Percentiles rank a stretch among this genome's conserved stretches.
Evolutionary conservation across 2,888 invertebrate species (phyloP).

Genomic region (Tipula helvola): DNA sequence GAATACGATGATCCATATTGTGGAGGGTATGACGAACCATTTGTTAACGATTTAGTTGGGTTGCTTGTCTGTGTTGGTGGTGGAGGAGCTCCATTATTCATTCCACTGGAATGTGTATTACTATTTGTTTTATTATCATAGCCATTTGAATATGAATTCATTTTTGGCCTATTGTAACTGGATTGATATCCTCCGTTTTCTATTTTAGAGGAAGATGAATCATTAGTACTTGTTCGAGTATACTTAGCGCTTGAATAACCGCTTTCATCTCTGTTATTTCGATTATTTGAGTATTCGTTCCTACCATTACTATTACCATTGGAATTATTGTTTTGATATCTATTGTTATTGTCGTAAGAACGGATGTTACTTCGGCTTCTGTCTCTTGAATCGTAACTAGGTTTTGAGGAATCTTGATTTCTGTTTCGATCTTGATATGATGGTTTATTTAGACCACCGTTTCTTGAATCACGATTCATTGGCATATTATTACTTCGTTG

Average conservation of each 20-base stretch:
- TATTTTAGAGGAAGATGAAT: neutral
- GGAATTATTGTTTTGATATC: neutral
- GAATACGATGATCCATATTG: conserved; percentile 7
- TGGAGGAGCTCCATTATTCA: conserved; percentile 21
- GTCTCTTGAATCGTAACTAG: neutral
- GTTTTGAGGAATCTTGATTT: conserved; percentile 17
- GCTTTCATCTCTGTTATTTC: conserved; percentile 13
- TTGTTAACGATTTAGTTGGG: neutral
- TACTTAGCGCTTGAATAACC: conserved; percentile 8
- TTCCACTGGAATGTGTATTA: conserved; percentile 21
- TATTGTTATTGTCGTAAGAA: conserved; percentile 5
- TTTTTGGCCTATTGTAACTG: conserved; percentile 8
- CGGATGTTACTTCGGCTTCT: neutral
- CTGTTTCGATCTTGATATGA: conserved; percentile 23
- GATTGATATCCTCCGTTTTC: conserved; percentile 6
- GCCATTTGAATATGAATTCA: conserved; percentile 10
- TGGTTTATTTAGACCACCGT: conserved; percentile 19
- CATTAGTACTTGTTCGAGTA: neutral
- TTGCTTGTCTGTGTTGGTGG: conserved; percentile 15
- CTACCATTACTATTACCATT: neutral
- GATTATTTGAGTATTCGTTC: conserved; percentile 10
- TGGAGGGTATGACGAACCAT: neutral
- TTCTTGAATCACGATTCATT: conserved; percentile 18
- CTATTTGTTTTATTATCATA: conserved; percentile 17
- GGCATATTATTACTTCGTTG: neutral